Evolutionary conservation across 2,888 invertebrate genomes (phyloP), one percentile per base, ranked within the genome.

Genomic region (Serripes groenlandicus): DNA sequence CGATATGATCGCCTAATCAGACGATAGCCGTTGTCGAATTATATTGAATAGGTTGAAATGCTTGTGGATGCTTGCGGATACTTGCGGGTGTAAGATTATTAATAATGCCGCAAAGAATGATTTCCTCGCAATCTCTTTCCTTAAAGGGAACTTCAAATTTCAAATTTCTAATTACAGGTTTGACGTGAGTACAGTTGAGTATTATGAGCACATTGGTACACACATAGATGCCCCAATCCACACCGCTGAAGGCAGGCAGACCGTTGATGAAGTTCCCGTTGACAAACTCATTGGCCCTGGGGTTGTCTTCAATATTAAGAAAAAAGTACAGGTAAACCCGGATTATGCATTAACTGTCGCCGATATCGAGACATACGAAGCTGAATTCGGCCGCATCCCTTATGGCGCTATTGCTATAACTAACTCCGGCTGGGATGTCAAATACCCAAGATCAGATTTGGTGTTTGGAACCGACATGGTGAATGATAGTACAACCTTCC

Each of bases 161-260:
- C n/a, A n/a, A n/a, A 42, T 42, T 42, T 42, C 18, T 18, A 42
- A 11, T 42, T 42, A 28, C 26, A 58, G 58, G 58, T 23, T 5
- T 7, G 58, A 23, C 2, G 3, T 58, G 9, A 58, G 58, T 26
- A 15, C 23, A 15, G 28, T 58, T 23, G 58, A 58, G 28, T 58
- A 26, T 15, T 58, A 58, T 28, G 69, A 69, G 26, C 69, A 69
- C 28, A 28, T 37, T 15, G 69, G 69, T 30, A 69, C 69, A 28
- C 69, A 69, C n/a, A 49, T 69, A 15, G 69, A 69, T 30, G 69
- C 69, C 18, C 69, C 69, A 23, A 23, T 49, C 5, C 69, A 69
- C n/a, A 26, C 21, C 3, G 30, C 42, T 18, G 52, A 69, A 52
- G 69, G 69, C 5, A 30, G 11, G 15, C 26, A n/a, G 30, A 42